Percentiles rank a stretch among this genome's conserved stretches.
phyloP scores from a whole-genome alignment of 2,888 invertebrate genomes.

The Zhengitettix transpicula region DNA sequence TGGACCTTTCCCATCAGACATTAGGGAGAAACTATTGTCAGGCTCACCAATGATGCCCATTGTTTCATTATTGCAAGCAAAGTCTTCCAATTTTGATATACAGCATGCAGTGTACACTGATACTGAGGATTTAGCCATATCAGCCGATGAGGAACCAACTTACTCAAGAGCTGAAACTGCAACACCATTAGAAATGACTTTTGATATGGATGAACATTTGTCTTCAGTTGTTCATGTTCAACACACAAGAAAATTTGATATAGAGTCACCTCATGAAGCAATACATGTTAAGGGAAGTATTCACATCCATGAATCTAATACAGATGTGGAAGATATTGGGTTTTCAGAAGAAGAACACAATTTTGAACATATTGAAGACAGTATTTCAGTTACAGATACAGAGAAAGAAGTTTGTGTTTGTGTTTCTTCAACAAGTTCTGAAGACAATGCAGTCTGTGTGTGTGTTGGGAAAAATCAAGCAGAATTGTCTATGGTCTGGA shows the following conservation, averaged over 20 bases:
- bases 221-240: slow-evolving; percentile 29
- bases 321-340: slow-evolving; percentile 37
- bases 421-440: slow-evolving; percentile 2
- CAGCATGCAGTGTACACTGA: slow-evolving; percentile 8
- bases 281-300: slow-evolving; percentile 33
- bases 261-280: slow-evolving; percentile 27
- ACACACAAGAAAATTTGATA: slow-evolving; percentile 26
- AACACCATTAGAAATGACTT: slow-evolving; percentile 25
- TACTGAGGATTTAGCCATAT: slow-evolving; percentile 14
- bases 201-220: slow-evolving; percentile 27
- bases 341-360: slow-evolving; percentile 16
- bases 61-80: slow-evolving; percentile 7
- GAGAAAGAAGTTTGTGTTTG: slow-evolving; percentile 15
- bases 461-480: slow-evolving; percentile 13
- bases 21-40: not conserved
- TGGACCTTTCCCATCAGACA: slow-evolving; percentile 18
- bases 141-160: slow-evolving; percentile 26
- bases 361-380: slow-evolving; percentile 2
- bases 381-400: slow-evolving; percentile 14
- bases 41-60: slow-evolving; percentile 1
- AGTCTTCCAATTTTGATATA: slow-evolving; percentile 11
- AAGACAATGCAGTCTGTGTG: slow-evolving; percentile 10
- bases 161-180: slow-evolving; percentile 21
- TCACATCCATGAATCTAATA: slow-evolving; percentile 25
- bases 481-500: slow-evolving; percentile 14